Conservation (phyloP, 2,113 vertebrate genomes). For the Hirundichthys speculiger region DNA sequence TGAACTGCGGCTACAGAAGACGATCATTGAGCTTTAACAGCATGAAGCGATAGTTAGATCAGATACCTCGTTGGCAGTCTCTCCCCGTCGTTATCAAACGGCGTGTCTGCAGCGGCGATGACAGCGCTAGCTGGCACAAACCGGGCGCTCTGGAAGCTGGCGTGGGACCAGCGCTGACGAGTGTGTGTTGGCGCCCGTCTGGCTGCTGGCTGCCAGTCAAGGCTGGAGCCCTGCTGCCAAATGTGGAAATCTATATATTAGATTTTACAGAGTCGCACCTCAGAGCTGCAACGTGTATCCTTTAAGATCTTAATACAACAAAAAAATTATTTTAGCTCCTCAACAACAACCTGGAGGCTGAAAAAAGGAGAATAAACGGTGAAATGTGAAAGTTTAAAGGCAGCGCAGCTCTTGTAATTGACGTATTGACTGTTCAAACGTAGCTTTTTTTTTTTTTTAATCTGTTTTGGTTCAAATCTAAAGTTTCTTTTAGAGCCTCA, state of each 20-base stretch:
- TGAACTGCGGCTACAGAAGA: conserved; percentile 29
- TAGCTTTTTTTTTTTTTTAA: too few species aligned
- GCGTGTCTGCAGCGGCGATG: conserved; percentile 54
- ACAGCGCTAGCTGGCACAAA: conserved; percentile 62
- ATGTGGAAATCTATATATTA: conserved; percentile 28
- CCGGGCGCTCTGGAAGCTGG: conserved; percentile 59
- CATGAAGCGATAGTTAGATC: conserved; percentile 39
- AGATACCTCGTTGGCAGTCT: conserved; percentile 10
- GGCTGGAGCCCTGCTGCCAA: conserved; percentile 52
- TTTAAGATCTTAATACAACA: too few species aligned
- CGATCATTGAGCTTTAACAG: conserved; percentile 47
- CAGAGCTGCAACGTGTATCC: too few species aligned
- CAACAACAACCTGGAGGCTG: too few species aligned
- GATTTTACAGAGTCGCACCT: too few species aligned
- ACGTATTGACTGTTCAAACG: too few species aligned
- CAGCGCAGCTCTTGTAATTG: too few species aligned
- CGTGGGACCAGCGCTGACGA: conserved; percentile 43
- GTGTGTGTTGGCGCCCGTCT: conserved; percentile 56
- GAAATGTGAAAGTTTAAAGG: too few species aligned
- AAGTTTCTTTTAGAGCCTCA: too few species aligned
- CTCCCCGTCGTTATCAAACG: conserved; percentile 51
- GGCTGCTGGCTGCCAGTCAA: conserved; percentile 68
- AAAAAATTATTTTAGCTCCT: too few species aligned
- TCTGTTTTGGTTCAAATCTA: too few species aligned
- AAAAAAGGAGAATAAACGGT: too few species aligned